Evolutionary conservation across 2,888 invertebrate genomes (phyloP).

Genomic region (Ichneumon xanthorius): DNA sequence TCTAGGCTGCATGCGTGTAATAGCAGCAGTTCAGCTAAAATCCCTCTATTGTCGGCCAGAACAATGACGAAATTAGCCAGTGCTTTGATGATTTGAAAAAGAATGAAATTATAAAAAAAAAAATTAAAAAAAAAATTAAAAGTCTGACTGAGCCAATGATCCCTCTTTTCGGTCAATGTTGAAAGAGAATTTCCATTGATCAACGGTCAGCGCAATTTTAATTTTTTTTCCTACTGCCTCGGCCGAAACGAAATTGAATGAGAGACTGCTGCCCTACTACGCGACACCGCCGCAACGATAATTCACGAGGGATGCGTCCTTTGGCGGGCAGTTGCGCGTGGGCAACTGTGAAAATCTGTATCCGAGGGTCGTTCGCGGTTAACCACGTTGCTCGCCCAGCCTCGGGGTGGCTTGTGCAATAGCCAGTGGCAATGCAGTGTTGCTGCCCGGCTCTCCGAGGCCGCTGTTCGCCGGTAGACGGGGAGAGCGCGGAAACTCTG

Average conservation of each 20-base stretch:
- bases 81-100: neutral
- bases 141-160: neutral
- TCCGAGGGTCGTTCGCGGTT: conserved; percentile 64
- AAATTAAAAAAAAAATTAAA: neutral
- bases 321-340: conserved; percentile 41
- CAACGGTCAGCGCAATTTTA: neutral
- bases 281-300: conserved; percentile 55
- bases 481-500: conserved; percentile 34
- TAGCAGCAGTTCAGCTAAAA: neutral
- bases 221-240: conserved; percentile 8
- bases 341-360: conserved; percentile 67
- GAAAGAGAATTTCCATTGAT: conserved; percentile 4
- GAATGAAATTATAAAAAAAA: neutral
- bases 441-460: conserved; percentile 12
- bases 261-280: conserved; percentile 16
- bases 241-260: conserved; percentile 24
- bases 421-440: conserved; percentile 21
- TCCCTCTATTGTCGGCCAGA: neutral
- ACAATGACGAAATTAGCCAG: neutral
- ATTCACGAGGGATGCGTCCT: conserved; percentile 58
- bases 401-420: conserved; percentile 40
- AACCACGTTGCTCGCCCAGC: conserved; percentile 50
- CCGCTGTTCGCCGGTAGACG: conserved; percentile 20
- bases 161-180: neutral
- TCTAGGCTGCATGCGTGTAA: neutral